Conservation (phyloP, 2,113 vertebrate species). For the Cebidichthys violaceus region DNA sequence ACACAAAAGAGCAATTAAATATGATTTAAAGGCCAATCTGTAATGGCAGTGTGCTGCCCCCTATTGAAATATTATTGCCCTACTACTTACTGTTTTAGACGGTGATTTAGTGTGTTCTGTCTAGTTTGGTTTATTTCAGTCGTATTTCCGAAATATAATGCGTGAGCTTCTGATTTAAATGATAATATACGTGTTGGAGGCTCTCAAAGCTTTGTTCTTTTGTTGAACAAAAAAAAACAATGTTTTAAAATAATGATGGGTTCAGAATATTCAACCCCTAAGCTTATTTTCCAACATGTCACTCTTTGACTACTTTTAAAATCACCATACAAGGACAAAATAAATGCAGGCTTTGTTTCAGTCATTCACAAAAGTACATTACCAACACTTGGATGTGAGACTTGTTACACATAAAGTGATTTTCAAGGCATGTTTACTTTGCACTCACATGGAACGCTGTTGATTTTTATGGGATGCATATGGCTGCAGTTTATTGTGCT, state of each 20-base stretch:
- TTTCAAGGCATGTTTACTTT: conserved; percentile 70
- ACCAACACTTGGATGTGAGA: conserved; percentile 47
- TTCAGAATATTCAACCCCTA: conserved; percentile 10
- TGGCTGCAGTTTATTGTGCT: conserved; percentile 75
- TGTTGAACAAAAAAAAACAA: conserved; percentile 24
- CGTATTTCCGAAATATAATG: conserved; percentile 27
- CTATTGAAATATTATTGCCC: conserved; percentile 70
- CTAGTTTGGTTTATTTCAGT: conserved; percentile 49
- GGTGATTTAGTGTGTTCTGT: conserved; percentile 56
- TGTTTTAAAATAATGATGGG: conserved; percentile 27
- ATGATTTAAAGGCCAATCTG: conserved; percentile 75
- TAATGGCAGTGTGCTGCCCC: conserved; percentile 66
- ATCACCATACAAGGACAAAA: conserved; percentile 1
- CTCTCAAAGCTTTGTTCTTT: conserved; percentile 15
- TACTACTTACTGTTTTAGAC: conserved; percentile 55
- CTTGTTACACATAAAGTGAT: conserved; percentile 62
- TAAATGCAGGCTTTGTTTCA: conserved; percentile 47
- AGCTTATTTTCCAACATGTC: conserved; percentile 22
- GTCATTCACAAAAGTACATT: conserved; percentile 55
- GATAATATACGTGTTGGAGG: background rate
- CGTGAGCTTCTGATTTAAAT: conserved; percentile 39
- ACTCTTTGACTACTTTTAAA: conserved; percentile 25
- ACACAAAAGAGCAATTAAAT: conserved; percentile 78
- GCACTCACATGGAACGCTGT: conserved; percentile 73
- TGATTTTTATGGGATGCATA: conserved; percentile 75